Evolutionary conservation across 2,888 invertebrate genomes (phyloP), one percentile per base, ranked within the genome.

Genomic region (Acheta domesticus): DNA sequence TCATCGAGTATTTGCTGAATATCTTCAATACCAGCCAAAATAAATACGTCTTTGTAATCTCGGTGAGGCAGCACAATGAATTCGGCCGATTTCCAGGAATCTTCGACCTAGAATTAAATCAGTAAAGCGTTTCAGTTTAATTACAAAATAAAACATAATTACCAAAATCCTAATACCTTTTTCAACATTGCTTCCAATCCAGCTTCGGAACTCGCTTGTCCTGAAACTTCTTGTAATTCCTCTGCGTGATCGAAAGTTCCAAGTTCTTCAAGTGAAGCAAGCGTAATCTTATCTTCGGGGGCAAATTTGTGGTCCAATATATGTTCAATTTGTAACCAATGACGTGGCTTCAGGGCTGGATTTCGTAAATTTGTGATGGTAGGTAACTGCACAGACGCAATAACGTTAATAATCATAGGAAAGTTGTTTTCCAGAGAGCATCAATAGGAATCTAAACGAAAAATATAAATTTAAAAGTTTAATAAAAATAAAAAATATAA

Each of bases 151-250:
- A 76, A 76, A 19, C 11, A 76, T 16, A 14, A 20, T 75, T 5
- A 23, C 21, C 21, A n/a, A 14, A 75, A 75, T 19, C 12, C 75
- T 19, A 23, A 1, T 83, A 92, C 93, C 89, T 93, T 95, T 84
- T 93, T 94, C 11, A 97, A 88, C 84, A 96, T 89, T 12, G 88
- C 87, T 86, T 97, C 96, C 16, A 97, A 89, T 11, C 93, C 93
- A 5, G 93, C 93, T 86, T 97, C 97, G 3, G 96, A 95, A 83
- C 94, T 95, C 0, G 97, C 97, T 85, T 95, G 94, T 0, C 93
- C 93, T 0, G 96, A 94, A 12, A 97, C 91, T 85, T 96, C 95
- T 91, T 94, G 93, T 20, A 97, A 86, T 81, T 93, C 91, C 14
- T 93, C 91, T 0, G 92, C 91, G 83, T 91, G 91, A 77, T 91